phyloP scores from a whole-genome alignment of 2,113 vertebrate genomes.

The Trachemys scripta region DNA sequence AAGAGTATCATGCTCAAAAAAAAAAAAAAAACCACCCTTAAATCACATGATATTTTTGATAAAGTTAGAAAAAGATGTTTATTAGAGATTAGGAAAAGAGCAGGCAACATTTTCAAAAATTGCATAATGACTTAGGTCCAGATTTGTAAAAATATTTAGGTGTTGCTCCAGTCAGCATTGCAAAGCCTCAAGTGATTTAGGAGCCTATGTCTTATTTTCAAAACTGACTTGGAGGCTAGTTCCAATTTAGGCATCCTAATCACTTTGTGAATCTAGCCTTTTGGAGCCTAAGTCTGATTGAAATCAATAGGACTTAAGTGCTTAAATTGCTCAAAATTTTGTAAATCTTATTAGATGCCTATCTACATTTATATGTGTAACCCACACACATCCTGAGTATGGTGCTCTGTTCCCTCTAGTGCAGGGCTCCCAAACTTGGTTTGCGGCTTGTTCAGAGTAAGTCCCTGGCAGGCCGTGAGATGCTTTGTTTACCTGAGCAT shows the following conservation, averaged over 20 bases:
- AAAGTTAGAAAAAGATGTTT: no score
- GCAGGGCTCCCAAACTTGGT: no score
- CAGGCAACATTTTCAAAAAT: background rate
- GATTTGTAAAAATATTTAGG: background rate
- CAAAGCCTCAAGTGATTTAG: background rate
- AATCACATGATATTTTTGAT: no score
- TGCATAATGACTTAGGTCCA: background rate
- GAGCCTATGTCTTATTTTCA: background rate
- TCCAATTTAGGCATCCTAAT: background rate
- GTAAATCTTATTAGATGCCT: background rate
- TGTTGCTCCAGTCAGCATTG: background rate
- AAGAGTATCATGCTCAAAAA: no score
- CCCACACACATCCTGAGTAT: no score
- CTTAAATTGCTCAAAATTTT: background rate
- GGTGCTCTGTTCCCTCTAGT: no score
- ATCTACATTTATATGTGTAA: background rate
- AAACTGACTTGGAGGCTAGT: background rate
- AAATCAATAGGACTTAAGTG: background rate
- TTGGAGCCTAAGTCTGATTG: background rate
- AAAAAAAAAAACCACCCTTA: no score
- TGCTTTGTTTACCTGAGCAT: no score
- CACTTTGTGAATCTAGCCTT: background rate
- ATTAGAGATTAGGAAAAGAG: background rate
- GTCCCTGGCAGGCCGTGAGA: no score
- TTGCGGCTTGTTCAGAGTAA: no score